A percentile compares a stretch with the other conserved stretches of the same genome.
phyloP scores from a whole-genome alignment of 1,140 invertebrate species.

The Liolophura sinensis region DNA sequence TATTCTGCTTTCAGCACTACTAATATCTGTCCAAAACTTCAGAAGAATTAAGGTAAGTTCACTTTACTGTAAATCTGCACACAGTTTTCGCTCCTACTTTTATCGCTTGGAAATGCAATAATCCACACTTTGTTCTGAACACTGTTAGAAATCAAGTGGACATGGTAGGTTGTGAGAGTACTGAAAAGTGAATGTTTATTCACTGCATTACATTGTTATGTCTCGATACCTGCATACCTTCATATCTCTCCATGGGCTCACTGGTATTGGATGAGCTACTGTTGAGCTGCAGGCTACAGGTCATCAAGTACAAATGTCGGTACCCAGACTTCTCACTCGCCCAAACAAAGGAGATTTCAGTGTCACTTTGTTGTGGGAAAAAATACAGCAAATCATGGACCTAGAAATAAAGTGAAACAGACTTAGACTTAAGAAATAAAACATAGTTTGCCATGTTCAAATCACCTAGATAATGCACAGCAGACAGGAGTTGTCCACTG shows the following conservation, averaged over 20 bases:
- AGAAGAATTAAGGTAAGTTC: no score
- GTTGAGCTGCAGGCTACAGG: conserved; percentile 52
- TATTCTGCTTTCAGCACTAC: no score
- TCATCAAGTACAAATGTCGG: conserved; percentile 84
- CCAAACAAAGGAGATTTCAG: conserved; percentile 81
- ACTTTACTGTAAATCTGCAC: no score
- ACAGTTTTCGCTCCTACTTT: no score
- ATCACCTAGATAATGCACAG: no score
- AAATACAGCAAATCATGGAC: conserved; percentile 88
- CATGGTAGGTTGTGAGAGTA: no score
- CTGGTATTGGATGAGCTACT: neutral
- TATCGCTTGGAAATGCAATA: neutral
- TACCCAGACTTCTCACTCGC: conserved; percentile 91
- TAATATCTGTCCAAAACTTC: no score
- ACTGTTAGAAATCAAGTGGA: no score
- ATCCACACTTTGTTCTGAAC: no score
- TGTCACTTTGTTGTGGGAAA: conserved; percentile 66
- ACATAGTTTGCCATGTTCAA: no score
- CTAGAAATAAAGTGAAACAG: conserved; percentile 43
- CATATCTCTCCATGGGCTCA: neutral
- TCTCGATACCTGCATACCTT: neutral
- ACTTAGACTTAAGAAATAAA: neutral
- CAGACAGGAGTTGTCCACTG: no score
- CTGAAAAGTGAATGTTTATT: no score
- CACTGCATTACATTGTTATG: neutral